Percentiles rank a stretch among this genome's conserved stretches.
These are phyloP conservation scores for Heliocidaris tuberculata DNA, from an alignment of 35 echinoderm and acorn worm genomes.

Conservation along the genomic window DNA sequence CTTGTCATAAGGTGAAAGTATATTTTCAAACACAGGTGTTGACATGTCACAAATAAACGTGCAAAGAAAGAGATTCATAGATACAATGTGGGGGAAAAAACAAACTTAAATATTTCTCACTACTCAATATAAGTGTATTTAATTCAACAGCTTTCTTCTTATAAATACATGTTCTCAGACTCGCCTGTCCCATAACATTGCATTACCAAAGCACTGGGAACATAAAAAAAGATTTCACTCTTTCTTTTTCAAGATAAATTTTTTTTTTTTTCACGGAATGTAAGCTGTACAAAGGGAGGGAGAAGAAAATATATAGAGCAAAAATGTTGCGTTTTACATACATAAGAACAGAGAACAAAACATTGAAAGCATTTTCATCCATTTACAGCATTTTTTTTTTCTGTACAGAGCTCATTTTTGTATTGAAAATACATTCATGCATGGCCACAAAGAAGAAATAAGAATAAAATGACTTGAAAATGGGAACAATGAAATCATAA, in stretches of 20 bases:
- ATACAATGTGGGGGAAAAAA: neutral
- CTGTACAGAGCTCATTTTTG: slow-evolving; percentile 17
- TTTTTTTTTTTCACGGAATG: slow-evolving; percentile 32
- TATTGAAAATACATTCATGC: neutral
- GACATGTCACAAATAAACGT: slow-evolving; percentile 51
- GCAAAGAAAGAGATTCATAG: slow-evolving; percentile 42
- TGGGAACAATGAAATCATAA: too few species aligned
- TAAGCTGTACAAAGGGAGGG: slow-evolving; percentile 38
- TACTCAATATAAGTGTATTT: slow-evolving; percentile 39
- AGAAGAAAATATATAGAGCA: neutral
- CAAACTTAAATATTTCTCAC: slow-evolving; percentile 33
- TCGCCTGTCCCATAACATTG: neutral
- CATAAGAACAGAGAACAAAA: neutral
- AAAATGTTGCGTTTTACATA: slow-evolving; percentile 10
- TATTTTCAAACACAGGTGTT: slow-evolving; percentile 42
- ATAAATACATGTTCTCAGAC: slow-evolving; percentile 43
- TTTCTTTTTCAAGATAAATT: neutral
- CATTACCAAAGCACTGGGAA: slow-evolving; percentile 20
- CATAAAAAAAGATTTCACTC: neutral
- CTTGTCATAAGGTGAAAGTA: slow-evolving; percentile 53
- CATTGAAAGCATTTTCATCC: slow-evolving; percentile 17
- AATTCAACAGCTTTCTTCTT: neutral
- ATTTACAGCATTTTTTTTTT: slow-evolving; percentile 26
- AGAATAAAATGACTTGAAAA: too few species aligned
- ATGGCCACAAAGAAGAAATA: too few species aligned